Base-by-base conservation (phyloP, 2,888 invertebrate species). In the Epinotia demarniana region DNA sequence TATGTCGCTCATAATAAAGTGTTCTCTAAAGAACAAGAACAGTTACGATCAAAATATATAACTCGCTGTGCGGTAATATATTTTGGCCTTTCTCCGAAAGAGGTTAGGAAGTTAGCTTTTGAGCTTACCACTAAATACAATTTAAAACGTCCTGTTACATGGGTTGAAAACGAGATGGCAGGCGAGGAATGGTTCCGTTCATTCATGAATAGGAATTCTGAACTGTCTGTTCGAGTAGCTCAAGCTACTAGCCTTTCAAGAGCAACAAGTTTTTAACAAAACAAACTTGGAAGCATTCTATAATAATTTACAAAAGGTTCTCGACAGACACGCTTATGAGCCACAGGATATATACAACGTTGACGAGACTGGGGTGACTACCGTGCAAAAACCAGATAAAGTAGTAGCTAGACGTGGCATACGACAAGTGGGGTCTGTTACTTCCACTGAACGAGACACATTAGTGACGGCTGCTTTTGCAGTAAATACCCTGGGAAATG, bases 381-480 rank as follows among this genome's bases (percentile, higher is more conserved):
- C 81, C 3, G 86, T 87, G 0, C 86, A 80, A 23, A 23, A 80
- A 39, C 81, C 84, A 69, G 81, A 78, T 33, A 84, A 81, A 78
- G 81, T 88, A 11, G 75, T 83, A 19, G 82, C 82, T 27, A 77
- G 76, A 72, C 84, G 81, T 78, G 88, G 84, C 27, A 81, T 82
- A 72, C 84, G 84, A 61, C 80, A 84, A 53, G 85, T 88, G 16
- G 87, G 87, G 18, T 79, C 81, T n/a, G 73, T 85, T 33, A 85
- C 86, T 53, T 69, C 69, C 0, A 60, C 16, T 0, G 69, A 69
- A 11, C 39, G 60, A 0, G 69, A 60, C 2, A 68, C 68, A 12
- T 57, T 68, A 1, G 58, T 68, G 0, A 68, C 67, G 16, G 13
- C 58, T 18, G 57, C 53, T 12, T 23, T 11, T 49, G 60, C 60